These are phyloP conservation scores for Hirtodrosophila alboralis DNA, from an alignment of 2,888 invertebrate genomes.

Conservation along the genomic window DNA sequence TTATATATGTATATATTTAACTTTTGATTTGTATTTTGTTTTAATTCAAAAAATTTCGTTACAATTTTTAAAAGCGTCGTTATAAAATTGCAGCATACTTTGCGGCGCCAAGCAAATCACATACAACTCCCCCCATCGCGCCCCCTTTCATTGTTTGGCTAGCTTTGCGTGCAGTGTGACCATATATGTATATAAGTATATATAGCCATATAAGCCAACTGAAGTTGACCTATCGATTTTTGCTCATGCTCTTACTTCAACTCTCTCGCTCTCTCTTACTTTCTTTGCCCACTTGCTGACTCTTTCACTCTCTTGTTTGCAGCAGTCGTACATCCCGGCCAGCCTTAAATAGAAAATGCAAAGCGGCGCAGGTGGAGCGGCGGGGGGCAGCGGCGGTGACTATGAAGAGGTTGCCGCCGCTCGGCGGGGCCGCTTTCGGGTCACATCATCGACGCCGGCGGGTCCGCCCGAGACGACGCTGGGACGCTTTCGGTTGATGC, in stretches of 20 bases:
- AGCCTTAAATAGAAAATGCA: conserved; percentile 52
- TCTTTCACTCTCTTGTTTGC: conserved; percentile 18
- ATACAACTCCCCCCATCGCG: too few relatives aligned
- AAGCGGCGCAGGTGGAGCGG: conserved; percentile 59
- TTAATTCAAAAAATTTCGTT: too few relatives aligned
- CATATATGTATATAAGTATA: conserved; percentile 11
- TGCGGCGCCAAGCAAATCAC: conserved; percentile 23
- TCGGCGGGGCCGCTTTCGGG: conserved; percentile 85
- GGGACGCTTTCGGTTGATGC: conserved; percentile 84
- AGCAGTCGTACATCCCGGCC: conserved; percentile 20
- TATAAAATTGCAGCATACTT: conserved; percentile 27
- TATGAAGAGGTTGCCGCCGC: conserved; percentile 83
- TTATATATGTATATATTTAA: too few relatives aligned
- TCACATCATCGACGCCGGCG: conserved; percentile 84
- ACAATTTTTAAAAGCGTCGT: neutral
- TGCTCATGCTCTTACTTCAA: conserved; percentile 1
- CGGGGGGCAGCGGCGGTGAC: conserved; percentile 75
- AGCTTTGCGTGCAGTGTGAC: conserved; percentile 18
- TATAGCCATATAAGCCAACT: conserved; percentile 26
- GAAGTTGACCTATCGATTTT: conserved; percentile 55
- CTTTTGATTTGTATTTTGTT: too few relatives aligned
- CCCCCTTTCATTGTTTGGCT: conserved; percentile 2
- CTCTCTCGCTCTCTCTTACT: conserved; percentile 10
- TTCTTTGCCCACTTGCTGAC: conserved; percentile 1
- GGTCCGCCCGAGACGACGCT: conserved; percentile 84